phyloP scores from a whole-genome alignment of 2,888 invertebrate species.

The Orthosia gothica region DNA sequence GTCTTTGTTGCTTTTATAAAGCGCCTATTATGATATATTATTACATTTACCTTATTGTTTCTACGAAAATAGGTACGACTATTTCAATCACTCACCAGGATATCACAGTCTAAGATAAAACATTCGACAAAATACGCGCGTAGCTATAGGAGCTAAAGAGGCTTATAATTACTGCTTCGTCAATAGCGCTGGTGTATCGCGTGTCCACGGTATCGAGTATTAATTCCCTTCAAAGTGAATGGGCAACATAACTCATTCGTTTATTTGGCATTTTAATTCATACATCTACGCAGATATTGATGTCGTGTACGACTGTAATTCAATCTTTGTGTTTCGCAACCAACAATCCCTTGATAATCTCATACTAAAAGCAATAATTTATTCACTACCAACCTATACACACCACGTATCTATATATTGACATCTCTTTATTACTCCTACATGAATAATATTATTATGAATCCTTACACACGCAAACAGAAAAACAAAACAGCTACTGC shows the following conservation, averaged over 20 bases:
- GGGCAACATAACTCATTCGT: slow-evolving; percentile 59
- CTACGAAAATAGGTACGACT: not conserved
- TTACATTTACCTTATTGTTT: not conserved
- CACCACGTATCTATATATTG: slow-evolving; percentile 76
- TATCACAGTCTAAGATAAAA: not conserved
- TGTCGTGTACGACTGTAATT: slow-evolving; percentile 67
- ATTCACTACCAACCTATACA: slow-evolving; percentile 66
- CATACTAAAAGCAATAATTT: slow-evolving; percentile 68
- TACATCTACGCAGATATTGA: slow-evolving; percentile 59
- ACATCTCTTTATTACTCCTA: slow-evolving; percentile 81
- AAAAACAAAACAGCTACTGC: slow-evolving; percentile 76
- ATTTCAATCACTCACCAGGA: slow-evolving; percentile 19
- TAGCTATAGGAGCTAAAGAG: slow-evolving; percentile 30
- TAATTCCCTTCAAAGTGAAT: slow-evolving; percentile 57
- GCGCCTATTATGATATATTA: not conserved
- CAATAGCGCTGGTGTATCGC: slow-evolving; percentile 50
- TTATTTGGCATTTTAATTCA: slow-evolving; percentile 68
- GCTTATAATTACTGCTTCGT: slow-evolving; percentile 57
- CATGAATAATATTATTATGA: slow-evolving; percentile 86
- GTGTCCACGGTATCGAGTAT: slow-evolving; percentile 58
- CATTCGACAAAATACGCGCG: slow-evolving; percentile 8
- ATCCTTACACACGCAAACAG: slow-evolving; percentile 76
- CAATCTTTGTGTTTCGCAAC: slow-evolving; percentile 67
- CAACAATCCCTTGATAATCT: slow-evolving; percentile 68
- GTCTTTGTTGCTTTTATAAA: not conserved